phyloP scores from a whole-genome alignment of 2,113 vertebrate genomes.

The Paradoxurus hermaphroditus region DNA sequence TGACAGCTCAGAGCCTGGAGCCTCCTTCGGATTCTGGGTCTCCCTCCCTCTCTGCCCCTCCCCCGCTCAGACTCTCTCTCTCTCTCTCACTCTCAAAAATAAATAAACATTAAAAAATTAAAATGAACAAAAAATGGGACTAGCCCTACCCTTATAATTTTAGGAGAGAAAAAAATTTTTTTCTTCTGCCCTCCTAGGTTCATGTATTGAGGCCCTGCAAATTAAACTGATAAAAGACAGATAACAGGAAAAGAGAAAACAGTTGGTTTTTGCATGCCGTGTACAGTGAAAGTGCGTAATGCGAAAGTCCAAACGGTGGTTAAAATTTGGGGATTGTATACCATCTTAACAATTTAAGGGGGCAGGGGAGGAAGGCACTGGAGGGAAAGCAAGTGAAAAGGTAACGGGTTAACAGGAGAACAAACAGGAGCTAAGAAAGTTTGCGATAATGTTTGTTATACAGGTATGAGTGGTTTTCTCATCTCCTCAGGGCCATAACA shows the following conservation, averaged over 20 bases:
- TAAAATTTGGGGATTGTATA: background rate
- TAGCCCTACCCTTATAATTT: background rate
- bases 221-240: background rate
- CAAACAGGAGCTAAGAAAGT: background rate
- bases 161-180: background rate
- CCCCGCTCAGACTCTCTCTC: no score
- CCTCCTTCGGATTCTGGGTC: no score
- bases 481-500: background rate
- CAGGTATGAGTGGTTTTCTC: background rate
- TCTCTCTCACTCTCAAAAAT: no score
- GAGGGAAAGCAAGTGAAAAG: background rate
- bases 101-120: no score
- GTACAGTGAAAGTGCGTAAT: background rate
- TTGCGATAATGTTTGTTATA: background rate
- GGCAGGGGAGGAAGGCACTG: background rate
- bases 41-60: no score
- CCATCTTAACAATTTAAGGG: background rate
- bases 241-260: background rate
- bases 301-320: background rate
- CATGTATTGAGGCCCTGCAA: background rate
- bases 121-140: background rate
- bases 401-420: background rate
- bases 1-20: no score
- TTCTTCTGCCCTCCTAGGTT: background rate
- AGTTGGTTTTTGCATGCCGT: background rate